A percentile compares a stretch with the other conserved stretches of the same genome.
Evolutionary conservation across 2,113 vertebrate genomes (phyloP).

Genomic region (Brevimyrus niger): DNA sequence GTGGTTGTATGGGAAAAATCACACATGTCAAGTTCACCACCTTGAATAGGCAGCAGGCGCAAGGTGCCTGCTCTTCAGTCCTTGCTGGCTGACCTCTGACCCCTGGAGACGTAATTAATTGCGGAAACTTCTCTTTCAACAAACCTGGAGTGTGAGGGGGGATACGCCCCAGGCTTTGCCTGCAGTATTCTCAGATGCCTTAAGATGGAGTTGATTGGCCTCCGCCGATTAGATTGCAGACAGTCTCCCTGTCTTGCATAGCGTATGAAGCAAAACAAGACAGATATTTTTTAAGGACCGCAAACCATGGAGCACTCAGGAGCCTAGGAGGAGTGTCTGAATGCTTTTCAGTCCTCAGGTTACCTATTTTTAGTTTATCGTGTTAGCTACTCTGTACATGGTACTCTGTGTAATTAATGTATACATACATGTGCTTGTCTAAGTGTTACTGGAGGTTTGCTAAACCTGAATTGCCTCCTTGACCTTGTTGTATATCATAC

Average conservation of each 20-base stretch:
- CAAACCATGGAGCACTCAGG: not conserved
- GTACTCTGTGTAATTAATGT: not conserved
- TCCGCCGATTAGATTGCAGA: not conserved
- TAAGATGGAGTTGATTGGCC: constrained; percentile 10
- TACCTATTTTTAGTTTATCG: not conserved
- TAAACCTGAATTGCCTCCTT: not conserved
- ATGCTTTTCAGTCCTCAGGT: not conserved
- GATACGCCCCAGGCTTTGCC: constrained; percentile 37
- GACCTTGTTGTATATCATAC: not conserved
- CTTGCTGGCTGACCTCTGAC: constrained; percentile 39
- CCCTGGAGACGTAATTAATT: constrained; percentile 46
- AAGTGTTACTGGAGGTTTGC: not conserved
- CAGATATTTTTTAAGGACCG: not conserved
- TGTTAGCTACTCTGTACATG: not conserved
- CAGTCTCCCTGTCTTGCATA: not conserved
- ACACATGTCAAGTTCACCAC: constrained; percentile 47
- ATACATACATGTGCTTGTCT: not conserved
- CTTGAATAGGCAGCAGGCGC: constrained; percentile 32
- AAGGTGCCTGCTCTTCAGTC: constrained; percentile 44
- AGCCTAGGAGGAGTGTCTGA: not conserved
- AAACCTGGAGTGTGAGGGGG: constrained; percentile 32
- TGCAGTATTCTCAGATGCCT: constrained; percentile 31
- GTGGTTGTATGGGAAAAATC: constrained; percentile 54
- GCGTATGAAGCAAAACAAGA: not conserved
- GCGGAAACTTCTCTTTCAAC: constrained; percentile 38